Evolutionary conservation across 2,888 invertebrate genomes (phyloP), one percentile per base, ranked within the genome.

Genomic region (Eurytoma californica): DNA sequence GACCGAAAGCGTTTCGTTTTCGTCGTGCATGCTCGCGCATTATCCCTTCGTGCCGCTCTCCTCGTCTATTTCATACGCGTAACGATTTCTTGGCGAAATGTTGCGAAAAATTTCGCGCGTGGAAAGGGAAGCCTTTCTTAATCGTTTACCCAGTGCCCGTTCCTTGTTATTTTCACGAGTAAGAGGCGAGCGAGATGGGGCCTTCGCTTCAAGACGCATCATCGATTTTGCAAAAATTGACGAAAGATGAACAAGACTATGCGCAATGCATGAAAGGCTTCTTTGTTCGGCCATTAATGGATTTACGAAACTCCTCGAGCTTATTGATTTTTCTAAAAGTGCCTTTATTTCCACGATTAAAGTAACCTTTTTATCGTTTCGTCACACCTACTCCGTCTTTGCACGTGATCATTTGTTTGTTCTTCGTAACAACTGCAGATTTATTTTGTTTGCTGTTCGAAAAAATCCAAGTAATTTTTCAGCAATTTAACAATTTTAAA

Each of bases 151-250:
- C 30, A 30, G n/a, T 14, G 47, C n/a, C 18, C 39, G 20, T 20
- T 73, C 3, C 55, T 55, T 18, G 55, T 66, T 72, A 55, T 73
- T 73, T 73, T 24, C 73, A 18, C 1, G 57, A 73, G 30, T 53
- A 49, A 30, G 14, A 63, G 47, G 18, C 65, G 18, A n/a, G 14
- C 28, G 39, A 14, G 49, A 4, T 4, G 55, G 13, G 49, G 7
- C 20, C 39, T 67, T 28, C 47, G 13, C 13, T 9, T 30, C 24
- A 24, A 55, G 66, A 61, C 7, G 28, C 49, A 47, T 69, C 30
- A n/a, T 39, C 28, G 65, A 57, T 65, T 65, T 77, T 28, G 39
- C 60, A 30, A 70, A 70, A 65, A 57, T 69, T n/a, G 60, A 18
- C 14, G 30, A 18, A 58, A 24, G 66, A 39, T 39, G 39, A 39